A percentile compares a stretch with the other conserved stretches of the same genome.
Conservation (phyloP, 2,797 vertebrate genomes). For the Tamandua tetradactyla region DNA sequence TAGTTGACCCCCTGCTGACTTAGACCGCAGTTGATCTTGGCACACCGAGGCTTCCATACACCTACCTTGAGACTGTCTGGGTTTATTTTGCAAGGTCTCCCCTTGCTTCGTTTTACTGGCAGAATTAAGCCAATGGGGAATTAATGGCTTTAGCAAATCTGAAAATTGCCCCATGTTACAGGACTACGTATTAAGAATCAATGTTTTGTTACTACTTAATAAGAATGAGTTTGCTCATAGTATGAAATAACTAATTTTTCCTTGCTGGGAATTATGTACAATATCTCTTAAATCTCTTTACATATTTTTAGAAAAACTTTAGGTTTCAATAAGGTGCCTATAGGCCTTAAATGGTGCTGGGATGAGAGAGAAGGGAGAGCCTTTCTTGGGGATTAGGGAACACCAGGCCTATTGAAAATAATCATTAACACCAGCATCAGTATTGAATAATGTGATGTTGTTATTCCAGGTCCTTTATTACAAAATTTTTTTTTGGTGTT, state of each 20-base stretch:
- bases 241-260: conserved; percentile 22
- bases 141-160: neutral
- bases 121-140: neutral
- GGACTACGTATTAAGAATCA: neutral
- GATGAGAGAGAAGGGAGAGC: neutral
- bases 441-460: neutral
- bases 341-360: neutral
- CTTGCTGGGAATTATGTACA: neutral
- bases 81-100: neutral
- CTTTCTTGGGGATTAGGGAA: neutral
- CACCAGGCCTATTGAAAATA: neutral
- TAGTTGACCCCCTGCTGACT: too few species aligned
- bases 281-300: neutral
- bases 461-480: neutral
- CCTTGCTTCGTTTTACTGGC: neutral
- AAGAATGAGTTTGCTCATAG: neutral
- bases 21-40: neutral
- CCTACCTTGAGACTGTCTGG: neutral
- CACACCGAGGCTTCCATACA: neutral
- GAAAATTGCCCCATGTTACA: neutral
- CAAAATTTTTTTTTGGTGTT: neutral
- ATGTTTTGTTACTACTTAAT: neutral
- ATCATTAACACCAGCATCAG: neutral
- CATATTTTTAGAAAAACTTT: conserved; percentile 10
- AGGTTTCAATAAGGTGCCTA: neutral